Evolutionary conservation across 2,888 invertebrate species (phyloP).

Genomic region (Philopedon plagiatum): DNA sequence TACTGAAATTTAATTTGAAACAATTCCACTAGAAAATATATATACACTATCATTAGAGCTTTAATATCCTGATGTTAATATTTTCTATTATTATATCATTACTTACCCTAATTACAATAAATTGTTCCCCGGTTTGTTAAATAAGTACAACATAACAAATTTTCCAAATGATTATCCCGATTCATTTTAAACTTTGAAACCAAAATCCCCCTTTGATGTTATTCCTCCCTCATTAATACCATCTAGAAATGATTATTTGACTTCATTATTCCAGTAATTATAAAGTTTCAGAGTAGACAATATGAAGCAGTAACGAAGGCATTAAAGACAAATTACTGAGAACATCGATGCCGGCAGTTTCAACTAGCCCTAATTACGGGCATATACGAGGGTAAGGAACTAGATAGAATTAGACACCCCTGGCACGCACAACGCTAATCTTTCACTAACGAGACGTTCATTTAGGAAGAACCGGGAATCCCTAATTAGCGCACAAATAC

Average conservation of each 20-base stretch:
- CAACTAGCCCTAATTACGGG: slow-evolving; percentile 60
- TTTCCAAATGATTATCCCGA: slow-evolving; percentile 3
- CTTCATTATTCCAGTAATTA: slow-evolving; percentile 49
- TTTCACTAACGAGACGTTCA: slow-evolving; percentile 71
- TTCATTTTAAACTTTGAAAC: slow-evolving; percentile 21
- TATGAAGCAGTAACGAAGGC: slow-evolving; percentile 55
- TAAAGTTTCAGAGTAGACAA: slow-evolving; percentile 53
- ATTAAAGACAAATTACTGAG: slow-evolving; percentile 60
- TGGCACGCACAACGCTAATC: slow-evolving; percentile 72
- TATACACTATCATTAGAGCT: no score
- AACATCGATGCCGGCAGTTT: slow-evolving; percentile 58
- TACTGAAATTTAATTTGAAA: no score
- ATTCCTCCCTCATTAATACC: slow-evolving; percentile 33
- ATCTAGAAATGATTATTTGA: slow-evolving; percentile 35
- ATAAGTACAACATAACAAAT: not conserved
- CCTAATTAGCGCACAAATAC: slow-evolving; percentile 57
- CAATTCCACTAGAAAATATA: no score
- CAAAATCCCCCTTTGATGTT: slow-evolving; percentile 29
- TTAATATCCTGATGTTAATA: no score
- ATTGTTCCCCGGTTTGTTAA: not conserved
- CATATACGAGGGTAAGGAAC: slow-evolving; percentile 25
- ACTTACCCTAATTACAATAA: not conserved
- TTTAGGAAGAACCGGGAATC: slow-evolving; percentile 56
- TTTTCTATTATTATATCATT: no score
- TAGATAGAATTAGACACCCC: slow-evolving; percentile 54